Base-by-base conservation (phyloP, 2,888 invertebrate genomes). In the Alsophila aescularia region DNA sequence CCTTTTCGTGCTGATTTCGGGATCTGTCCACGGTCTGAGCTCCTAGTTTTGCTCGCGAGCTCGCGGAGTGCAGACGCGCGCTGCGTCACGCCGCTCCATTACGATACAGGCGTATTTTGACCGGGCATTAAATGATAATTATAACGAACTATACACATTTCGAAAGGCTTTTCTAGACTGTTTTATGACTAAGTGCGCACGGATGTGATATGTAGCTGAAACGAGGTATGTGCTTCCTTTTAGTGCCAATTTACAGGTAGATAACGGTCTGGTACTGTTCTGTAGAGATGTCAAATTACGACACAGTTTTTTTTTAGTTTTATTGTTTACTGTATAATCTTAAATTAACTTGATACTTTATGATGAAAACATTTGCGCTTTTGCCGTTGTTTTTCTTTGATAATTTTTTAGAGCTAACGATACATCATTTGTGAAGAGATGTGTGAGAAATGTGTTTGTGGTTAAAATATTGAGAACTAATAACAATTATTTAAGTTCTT, bases 21-120 rank as follows among this genome's bases (percentile, higher is more conserved):
- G 80, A 69, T 79, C 68, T 72, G 71, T 78, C 72, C 74, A 64
- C 70, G 51, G 24, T 59, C 59, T 50, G 68, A 73, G 78, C 79
- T 83, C 87, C 87, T 81, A 90, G 90, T 90, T 84, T 81, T 69
- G 79, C 82, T 79, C 82, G 82, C 69, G 77, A 75, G 75, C 81
- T 83, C 79, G 73, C 63, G 72, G 72, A 50, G 77, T 27, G 37
- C 53, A 76, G 80, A 73, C 81, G 88, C 73, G 77, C 69, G 45
- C 51, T 32, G 13, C 53, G 59, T 43, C n/a, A 27, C 40, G 47
- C 61, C 52, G 10, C 50, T 49, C 54, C 48, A 53, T 35, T 44
- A 35, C 79, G 78, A 73, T 64, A 64, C 77, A 80, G 78, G 75
- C 83, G 83, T 84, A 79, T 81, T 87, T 79, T 82, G 77, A 72